Percentiles rank a stretch among this genome's conserved stretches.
Conservation (phyloP, 2,113 vertebrate genomes). For the Mellivora capensis region DNA sequence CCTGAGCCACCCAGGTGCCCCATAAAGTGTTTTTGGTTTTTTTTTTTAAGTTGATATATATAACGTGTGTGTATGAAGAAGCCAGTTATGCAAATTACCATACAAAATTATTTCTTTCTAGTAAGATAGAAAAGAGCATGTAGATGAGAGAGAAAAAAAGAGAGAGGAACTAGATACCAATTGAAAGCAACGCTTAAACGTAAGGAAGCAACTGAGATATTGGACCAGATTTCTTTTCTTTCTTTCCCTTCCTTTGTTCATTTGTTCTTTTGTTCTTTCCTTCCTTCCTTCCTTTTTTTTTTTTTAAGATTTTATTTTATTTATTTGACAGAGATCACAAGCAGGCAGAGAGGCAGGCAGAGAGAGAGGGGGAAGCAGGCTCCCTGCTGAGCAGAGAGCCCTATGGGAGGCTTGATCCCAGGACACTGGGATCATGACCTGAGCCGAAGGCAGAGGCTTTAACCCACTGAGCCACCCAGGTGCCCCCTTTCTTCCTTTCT, state of each 20-base stretch:
- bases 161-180: neutral
- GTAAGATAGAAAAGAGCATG: neutral
- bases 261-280: fast-evolving
- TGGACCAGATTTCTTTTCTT: neutral
- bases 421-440: too few relatives aligned
- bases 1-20: neutral
- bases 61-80: neutral
- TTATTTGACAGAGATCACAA: too few relatives aligned
- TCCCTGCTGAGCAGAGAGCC: too few relatives aligned
- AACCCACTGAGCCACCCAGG: too few relatives aligned
- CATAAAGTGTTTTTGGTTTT: neutral
- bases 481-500: too few relatives aligned
- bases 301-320: too few relatives aligned
- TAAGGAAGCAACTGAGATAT: neutral
- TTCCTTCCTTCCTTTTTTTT: too few relatives aligned
- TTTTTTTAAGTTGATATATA: neutral
- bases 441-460: too few relatives aligned
- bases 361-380: too few relatives aligned
- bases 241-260: neutral
- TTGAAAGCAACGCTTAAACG: neutral
- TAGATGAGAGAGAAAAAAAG: neutral
- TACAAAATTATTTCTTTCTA: neutral
- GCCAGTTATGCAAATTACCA: neutral
- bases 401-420: fast-evolving
- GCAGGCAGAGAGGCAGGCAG: too few relatives aligned